Base-by-base conservation (phyloP, 64 coral and sea anemone genomes). In the Orbicella faveolata region DNA sequence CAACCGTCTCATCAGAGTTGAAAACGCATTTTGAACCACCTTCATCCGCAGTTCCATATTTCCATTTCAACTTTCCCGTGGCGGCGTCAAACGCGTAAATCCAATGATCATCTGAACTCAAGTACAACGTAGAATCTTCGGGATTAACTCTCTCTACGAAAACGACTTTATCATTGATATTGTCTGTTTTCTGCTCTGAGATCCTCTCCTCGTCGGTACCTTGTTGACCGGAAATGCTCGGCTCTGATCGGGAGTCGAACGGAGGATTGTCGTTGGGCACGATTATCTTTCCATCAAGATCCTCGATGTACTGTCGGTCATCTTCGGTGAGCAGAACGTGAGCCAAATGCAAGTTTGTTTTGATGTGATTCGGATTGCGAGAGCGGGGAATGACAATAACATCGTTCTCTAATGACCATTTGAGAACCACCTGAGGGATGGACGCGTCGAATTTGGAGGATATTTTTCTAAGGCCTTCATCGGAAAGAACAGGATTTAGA, bases 11-110 rank as follows among this genome's bases (percentile, higher is more conserved):
- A 41, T 94, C 92, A 11, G 67, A 86, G 78, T 94, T 95, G 81
- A 95, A 90, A 36, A 83, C 90, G 76, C 96, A 98, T 25, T 76
- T 89, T 21, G 96, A 98, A 14, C 96, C 96, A 17, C 92, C 93
- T 48, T 98, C 96, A 35, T 98, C 96, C 14, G 93, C 93, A 7
- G 96, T 98, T 10, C 93, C 93, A 68, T 98, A 92, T 52, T 98
- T 98, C 96, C 96, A 98, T 68, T 92, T 81, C 63, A 98, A 21
- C 19, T 90, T 54, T 35, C 96, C 96, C 10, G 90, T 90, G 14
- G 65, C 87, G 9, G 93, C 88, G 79, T 98, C 96, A 78, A 98
- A 23, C 36, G 96, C 96, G 61, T 98, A 98, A 33, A 98, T 88
- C 90, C 90, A 94, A 44, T 98, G 96, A 78, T 98, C 96, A 18